Evolutionary conservation across 1,140 invertebrate genomes (phyloP), one percentile per base, ranked within the genome.

Genomic region (Halotydeus destructor): DNA sequence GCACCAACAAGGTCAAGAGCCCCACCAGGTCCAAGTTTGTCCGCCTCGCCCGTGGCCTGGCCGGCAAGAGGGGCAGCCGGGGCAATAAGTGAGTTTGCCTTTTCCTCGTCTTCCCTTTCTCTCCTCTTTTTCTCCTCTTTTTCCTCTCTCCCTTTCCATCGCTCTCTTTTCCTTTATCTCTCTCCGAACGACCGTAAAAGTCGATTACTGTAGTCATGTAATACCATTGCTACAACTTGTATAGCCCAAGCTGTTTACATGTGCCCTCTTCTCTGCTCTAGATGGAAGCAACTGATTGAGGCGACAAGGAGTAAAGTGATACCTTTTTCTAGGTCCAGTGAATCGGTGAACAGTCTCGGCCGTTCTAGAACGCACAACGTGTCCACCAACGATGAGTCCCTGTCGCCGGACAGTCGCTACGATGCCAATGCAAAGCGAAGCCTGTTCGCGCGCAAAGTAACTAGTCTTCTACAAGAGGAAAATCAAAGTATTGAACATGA

Each of bases 221-320:
- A n/a, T n/a, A n/a, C n/a, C n/a, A n/a, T n/a, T n/a, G n/a, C n/a
- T n/a, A n/a, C n/a, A n/a, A n/a, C n/a, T n/a, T n/a, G n/a, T n/a
- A n/a, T n/a, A n/a, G n/a, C n/a, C n/a, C n/a, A n/a, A n/a, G n/a
- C n/a, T n/a, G n/a, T n/a, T n/a, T n/a, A n/a, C n/a, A n/a, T n/a
- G n/a, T n/a, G n/a, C n/a, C n/a, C n/a, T n/a, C n/a, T n/a, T n/a
- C n/a, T n/a, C n/a, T n/a, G n/a, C n/a, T n/a, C n/a, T 33, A 27
- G 40, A 18, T 46, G 53, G 53, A 41, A 43, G 23, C 45, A 52
- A 30, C 40, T 52, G 21, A 53, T 52, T 23, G 50, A 53, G 23
- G 46, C 50, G 8, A 54, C 52, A 27, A 28, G 52, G 26, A 53
- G 48, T 26, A 45, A 43, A 38, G 39, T 41, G 26, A 47, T 43